Conservation (phyloP, 2,797 vertebrate species). For the Alfaro cultratus region DNA sequence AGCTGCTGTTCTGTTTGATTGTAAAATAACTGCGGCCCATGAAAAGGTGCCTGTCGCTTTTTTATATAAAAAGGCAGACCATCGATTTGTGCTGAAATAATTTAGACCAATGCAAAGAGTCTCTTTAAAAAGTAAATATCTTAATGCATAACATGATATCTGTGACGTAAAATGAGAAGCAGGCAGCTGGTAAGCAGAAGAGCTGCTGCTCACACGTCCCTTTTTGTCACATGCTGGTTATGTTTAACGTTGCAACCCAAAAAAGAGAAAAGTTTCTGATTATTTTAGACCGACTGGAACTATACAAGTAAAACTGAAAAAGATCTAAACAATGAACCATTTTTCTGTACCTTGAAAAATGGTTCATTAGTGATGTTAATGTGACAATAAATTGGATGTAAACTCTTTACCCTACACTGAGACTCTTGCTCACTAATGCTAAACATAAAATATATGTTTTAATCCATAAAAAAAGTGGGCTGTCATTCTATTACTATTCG, state of each 20-base stretch:
- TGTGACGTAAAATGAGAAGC: not conserved
- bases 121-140: not conserved
- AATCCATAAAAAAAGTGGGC: not conserved
- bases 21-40: slow-evolving; percentile 17
- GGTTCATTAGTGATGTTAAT: too few species aligned
- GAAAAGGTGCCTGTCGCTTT: not conserved
- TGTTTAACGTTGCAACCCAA: not conserved
- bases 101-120: not conserved
- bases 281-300: not conserved
- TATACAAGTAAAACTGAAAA: not conserved
- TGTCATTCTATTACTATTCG: not conserved
- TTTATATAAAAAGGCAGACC: not conserved
- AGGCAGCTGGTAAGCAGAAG: not conserved
- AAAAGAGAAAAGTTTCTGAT: not conserved
- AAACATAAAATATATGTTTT: not conserved
- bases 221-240: not conserved
- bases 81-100: not conserved
- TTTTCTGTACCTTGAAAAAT: not conserved
- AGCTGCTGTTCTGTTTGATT: slow-evolving; percentile 26
- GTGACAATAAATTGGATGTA: not conserved
- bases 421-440: not conserved
- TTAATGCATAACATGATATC: not conserved
- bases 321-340: not conserved
- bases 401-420: not conserved
- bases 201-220: not conserved